Percentiles rank a stretch among this genome's conserved stretches.
Conservation (phyloP, 2,113 vertebrate species). For the Paratilapia polleni region DNA sequence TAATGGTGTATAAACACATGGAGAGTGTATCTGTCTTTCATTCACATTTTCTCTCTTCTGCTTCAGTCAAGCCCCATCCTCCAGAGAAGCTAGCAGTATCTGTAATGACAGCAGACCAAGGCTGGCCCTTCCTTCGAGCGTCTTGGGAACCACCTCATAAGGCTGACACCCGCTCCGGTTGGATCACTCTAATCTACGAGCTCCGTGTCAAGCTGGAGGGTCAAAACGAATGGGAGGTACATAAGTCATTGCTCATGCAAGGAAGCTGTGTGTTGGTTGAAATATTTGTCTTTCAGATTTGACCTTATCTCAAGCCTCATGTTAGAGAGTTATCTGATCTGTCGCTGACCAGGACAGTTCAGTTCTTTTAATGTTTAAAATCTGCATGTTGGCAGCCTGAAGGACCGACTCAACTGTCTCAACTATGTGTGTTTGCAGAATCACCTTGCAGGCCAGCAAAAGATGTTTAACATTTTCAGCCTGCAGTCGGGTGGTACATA, state of each 20-base stretch:
- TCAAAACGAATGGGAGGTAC: constrained; percentile 89
- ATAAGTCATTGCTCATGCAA: background rate
- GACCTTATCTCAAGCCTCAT: background rate
- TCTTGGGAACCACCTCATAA: constrained; percentile 86
- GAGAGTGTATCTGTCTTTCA: background rate
- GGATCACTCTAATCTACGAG: constrained; percentile 87
- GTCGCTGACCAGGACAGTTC: background rate
- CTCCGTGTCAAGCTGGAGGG: constrained; percentile 84
- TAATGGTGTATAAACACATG: too few species aligned
- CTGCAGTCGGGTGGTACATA: constrained; percentile 86
- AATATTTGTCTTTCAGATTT: constrained; percentile 15
- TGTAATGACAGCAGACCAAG: constrained; percentile 72
- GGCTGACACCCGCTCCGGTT: constrained; percentile 84
- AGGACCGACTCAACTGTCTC: background rate
- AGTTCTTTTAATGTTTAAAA: background rate
- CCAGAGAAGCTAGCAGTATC: constrained; percentile 83
- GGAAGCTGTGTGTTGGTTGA: background rate
- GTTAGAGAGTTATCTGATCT: background rate
- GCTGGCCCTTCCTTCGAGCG: constrained; percentile 79
- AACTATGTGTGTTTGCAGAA: constrained; percentile 72
- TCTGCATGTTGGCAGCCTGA: background rate
- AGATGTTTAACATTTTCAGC: constrained; percentile 86
- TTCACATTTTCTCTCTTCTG: background rate
- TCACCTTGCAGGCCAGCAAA: constrained; percentile 87
- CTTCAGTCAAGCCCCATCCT: constrained; percentile 87